A percentile compares a stretch with the other conserved stretches of the same genome.
Evolutionary conservation across 2,797 vertebrate species (phyloP).

Genomic region (Sebastes iracundus): DNA sequence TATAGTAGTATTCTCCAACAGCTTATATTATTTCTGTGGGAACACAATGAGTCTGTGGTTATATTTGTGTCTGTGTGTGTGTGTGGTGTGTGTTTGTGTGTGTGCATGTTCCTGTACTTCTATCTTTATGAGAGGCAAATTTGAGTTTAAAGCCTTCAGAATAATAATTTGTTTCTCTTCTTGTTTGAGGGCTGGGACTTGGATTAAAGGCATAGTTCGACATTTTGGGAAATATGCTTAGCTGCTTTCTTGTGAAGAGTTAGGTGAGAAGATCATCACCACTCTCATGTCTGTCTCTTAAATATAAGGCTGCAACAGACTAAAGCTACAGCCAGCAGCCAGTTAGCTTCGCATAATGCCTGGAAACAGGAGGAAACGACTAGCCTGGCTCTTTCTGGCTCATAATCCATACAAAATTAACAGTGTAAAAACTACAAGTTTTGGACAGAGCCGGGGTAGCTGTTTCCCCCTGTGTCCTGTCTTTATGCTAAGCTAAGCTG

Average conservation of each 20-base stretch:
- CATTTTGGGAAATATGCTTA: not conserved
- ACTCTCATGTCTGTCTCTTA: not conserved
- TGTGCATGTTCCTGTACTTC: not conserved
- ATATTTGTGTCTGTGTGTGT: not conserved
- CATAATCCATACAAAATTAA: fast-evolving
- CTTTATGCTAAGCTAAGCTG: not conserved
- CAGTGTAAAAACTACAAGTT: not conserved
- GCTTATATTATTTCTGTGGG: slow-evolving; percentile 4
- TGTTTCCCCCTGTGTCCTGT: not conserved
- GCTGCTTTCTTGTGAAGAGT: not conserved
- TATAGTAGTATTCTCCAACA: slow-evolving; percentile 20
- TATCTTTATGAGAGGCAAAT: not conserved
- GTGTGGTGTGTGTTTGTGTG: not conserved
- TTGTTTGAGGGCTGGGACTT: not conserved
- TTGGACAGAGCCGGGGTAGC: not conserved
- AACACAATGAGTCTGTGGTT: not conserved
- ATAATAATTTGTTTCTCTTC: not conserved
- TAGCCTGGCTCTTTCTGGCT: not conserved
- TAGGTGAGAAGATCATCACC: not conserved
- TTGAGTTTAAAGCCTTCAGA: not conserved
- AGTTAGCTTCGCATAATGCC: not conserved
- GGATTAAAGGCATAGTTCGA: not conserved
- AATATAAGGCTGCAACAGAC: not conserved
- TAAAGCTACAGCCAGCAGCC: not conserved
- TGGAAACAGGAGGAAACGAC: not conserved